Conservation (phyloP, 2,797 vertebrate species). For the Pseudochirops corinnae region DNA sequence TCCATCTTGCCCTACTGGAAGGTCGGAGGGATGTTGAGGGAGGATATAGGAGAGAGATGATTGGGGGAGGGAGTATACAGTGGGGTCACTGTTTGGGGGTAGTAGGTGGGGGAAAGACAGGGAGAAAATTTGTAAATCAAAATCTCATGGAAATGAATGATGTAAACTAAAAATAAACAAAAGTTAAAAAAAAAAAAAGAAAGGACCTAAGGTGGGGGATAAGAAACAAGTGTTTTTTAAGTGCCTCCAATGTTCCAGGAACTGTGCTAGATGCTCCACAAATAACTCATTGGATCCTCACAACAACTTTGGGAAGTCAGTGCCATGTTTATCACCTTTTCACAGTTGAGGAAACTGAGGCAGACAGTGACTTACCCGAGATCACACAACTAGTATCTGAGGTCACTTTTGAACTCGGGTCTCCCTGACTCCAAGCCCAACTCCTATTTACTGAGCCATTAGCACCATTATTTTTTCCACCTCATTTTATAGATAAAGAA, state of each 20-base stretch:
- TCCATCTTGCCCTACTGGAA: too few species aligned
- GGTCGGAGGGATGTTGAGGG: too few species aligned
- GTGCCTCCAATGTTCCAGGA: not conserved
- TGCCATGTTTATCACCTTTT: not conserved
- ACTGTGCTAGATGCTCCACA: not conserved
- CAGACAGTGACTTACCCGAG: not conserved
- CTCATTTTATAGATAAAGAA: not conserved
- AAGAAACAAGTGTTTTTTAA: not conserved
- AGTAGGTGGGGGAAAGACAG: too few species aligned
- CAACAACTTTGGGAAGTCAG: not conserved
- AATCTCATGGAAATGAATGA: too few species aligned
- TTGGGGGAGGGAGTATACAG: too few species aligned
- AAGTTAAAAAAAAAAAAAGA: too few species aligned
- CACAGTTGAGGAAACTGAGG: not conserved
- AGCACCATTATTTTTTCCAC: not conserved
- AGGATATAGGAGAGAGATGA: too few species aligned
- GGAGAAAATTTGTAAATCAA: too few species aligned
- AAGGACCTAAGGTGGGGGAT: too few species aligned
- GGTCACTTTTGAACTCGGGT: not conserved
- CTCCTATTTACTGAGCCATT: not conserved
- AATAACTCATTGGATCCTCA: not conserved
- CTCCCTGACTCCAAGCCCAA: not conserved
- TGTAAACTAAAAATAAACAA: too few species aligned
- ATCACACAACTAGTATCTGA: not conserved
- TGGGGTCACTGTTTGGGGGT: too few species aligned